These are phyloP conservation scores for Sycophaga agraensis DNA, from an alignment of 1,140 invertebrate species.

Conservation along the genomic window DNA sequence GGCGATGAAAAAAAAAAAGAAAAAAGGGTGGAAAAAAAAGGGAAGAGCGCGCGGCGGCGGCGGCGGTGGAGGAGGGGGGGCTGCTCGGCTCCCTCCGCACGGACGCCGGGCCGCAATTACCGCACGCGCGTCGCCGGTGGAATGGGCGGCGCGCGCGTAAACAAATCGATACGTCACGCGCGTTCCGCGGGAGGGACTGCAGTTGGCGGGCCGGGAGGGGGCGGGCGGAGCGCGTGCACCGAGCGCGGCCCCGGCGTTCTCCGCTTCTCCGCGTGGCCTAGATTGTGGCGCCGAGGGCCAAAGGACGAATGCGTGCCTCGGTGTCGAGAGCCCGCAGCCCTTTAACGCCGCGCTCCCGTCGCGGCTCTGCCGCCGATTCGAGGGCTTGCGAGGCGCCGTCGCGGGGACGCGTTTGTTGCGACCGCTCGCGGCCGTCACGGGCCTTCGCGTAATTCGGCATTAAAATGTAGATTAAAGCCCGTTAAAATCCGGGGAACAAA, in stretches of 20 bases:
- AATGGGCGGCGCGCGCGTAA: conserved; percentile 1
- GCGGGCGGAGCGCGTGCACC: neutral
- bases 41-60: neutral
- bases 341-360: too few species aligned
- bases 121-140: conserved; percentile 8
- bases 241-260: neutral
- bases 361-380: too few species aligned
- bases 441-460: too few species aligned
- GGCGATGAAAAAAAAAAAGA: neutral
- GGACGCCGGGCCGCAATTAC: conserved; percentile 7
- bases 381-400: too few species aligned
- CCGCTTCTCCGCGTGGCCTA: neutral
- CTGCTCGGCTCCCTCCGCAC: neutral
- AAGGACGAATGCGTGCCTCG: too few species aligned
- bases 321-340: too few species aligned
- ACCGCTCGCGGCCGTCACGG: too few species aligned
- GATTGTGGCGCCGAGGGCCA: neutral
- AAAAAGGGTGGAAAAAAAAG: too few species aligned
- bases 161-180: conserved; percentile 29
- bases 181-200: too few species aligned
- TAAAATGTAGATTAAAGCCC: too few species aligned
- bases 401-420: too few species aligned
- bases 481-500: too few species aligned
- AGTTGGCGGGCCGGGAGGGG: neutral
- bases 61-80: neutral